Evolutionary conservation across 2,797 vertebrate species (phyloP).

Genomic region (Limosa lapponica): DNA sequence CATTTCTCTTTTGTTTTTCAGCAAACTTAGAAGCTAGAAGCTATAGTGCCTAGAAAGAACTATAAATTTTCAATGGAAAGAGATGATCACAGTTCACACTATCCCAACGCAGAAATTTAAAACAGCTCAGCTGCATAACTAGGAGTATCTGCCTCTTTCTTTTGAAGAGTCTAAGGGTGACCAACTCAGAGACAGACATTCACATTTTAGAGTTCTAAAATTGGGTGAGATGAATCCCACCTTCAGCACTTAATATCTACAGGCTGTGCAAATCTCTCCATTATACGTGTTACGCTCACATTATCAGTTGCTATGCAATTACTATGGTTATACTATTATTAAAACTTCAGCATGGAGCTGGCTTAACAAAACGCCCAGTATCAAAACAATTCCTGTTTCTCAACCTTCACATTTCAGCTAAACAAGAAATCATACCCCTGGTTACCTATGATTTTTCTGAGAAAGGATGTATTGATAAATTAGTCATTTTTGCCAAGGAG

Average conservation of each 20-base stretch:
- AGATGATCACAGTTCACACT: neutral
- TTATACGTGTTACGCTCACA: neutral
- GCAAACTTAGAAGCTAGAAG: neutral
- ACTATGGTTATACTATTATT: slow-evolving; percentile 4
- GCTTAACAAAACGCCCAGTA: neutral
- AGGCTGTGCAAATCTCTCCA: neutral
- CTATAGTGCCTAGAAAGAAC: neutral
- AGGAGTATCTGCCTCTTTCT: neutral
- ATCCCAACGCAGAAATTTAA: neutral
- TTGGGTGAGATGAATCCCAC: neutral
- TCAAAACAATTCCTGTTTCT: neutral
- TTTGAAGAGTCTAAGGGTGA: neutral
- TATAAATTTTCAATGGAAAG: neutral
- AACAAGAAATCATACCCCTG: neutral
- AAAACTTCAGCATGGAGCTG: neutral
- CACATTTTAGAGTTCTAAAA: neutral
- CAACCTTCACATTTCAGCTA: neutral
- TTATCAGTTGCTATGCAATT: slow-evolving; percentile 30
- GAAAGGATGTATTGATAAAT: neutral
- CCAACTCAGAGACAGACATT: rapidly evolving
- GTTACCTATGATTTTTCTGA: neutral
- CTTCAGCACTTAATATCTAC: neutral
- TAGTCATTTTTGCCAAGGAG: neutral
- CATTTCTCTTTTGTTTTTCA: neutral
- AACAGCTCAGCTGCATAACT: neutral